phyloP scores from a whole-genome alignment of 2,113 vertebrate species.

The Cettia cetti region DNA sequence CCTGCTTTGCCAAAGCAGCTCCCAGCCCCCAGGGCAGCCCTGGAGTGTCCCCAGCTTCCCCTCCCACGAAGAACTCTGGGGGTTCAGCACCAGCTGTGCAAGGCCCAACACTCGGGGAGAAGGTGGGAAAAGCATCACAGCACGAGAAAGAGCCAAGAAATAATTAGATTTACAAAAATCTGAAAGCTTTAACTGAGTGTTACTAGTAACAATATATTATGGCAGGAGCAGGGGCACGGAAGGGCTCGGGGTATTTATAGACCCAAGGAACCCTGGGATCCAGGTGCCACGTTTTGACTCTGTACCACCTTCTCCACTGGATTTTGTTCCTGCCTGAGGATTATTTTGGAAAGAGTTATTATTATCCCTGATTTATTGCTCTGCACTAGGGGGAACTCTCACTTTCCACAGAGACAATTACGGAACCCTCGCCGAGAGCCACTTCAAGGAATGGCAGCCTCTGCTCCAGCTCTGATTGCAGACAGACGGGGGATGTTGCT shows the following conservation, averaged over 20 bases:
- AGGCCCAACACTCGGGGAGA: background rate
- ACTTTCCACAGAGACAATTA: slow-evolving; percentile 70
- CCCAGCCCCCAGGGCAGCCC: background rate
- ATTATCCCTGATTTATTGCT: slow-evolving; percentile 73
- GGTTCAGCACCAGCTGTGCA: background rate
- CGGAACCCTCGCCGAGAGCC: slow-evolving; percentile 52
- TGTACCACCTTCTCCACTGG: slow-evolving; percentile 63
- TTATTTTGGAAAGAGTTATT: slow-evolving; percentile 78
- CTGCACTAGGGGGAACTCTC: slow-evolving; percentile 69
- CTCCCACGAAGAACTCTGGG: rapidly evolving
- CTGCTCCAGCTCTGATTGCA: slow-evolving; percentile 26
- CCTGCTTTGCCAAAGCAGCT: background rate
- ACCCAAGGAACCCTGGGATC: slow-evolving; percentile 29
- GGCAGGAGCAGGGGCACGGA: slow-evolving; percentile 9
- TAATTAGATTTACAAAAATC: background rate
- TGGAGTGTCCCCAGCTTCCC: background rate
- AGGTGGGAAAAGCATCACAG: background rate
- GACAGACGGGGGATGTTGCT: background rate
- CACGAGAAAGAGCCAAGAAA: background rate
- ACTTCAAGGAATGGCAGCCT: slow-evolving; percentile 59
- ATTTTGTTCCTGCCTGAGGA: slow-evolving; percentile 71
- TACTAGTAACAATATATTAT: background rate
- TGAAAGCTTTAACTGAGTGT: background rate
- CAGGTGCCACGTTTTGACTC: slow-evolving; percentile 64
- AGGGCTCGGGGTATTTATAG: slow-evolving; percentile 11